phyloP scores from a whole-genome alignment of 2,888 invertebrate species.

The Creontiades dilutus region DNA sequence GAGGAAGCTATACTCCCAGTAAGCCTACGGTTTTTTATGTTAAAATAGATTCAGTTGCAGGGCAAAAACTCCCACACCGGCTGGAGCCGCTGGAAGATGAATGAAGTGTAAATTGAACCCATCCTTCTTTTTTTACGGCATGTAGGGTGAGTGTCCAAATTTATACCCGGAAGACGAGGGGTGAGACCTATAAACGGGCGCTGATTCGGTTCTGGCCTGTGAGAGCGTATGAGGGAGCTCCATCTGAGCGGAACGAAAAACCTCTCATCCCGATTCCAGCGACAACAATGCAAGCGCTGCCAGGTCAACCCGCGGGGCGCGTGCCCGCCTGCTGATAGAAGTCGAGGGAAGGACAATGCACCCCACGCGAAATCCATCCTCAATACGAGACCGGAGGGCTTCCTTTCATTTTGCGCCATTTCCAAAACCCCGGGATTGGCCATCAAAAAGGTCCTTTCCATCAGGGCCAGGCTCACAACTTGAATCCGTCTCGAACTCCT shows the following conservation, averaged over 20 bases:
- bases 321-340: slow-evolving; percentile 53
- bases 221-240: slow-evolving; percentile 20
- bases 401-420: background rate
- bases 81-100: background rate
- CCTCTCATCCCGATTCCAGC: background rate
- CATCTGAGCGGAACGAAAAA: slow-evolving; percentile 42
- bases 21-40: background rate
- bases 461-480: background rate
- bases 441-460: background rate
- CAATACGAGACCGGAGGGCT: background rate
- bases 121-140: background rate
- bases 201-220: slow-evolving; percentile 18
- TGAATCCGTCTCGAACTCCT: background rate
- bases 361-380: background rate
- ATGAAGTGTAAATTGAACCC: slow-evolving; percentile 29
- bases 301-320: slow-evolving; percentile 1
- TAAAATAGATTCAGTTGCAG: slow-evolving; percentile 1
- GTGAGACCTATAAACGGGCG: background rate
- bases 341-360: slow-evolving; percentile 8
- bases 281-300: slow-evolving; percentile 1
- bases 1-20: background rate
- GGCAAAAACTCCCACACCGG: background rate
- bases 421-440: background rate
- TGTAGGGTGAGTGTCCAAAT: background rate
- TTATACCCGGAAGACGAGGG: slow-evolving; percentile 17